These are phyloP conservation scores for Neoniphon sammara DNA, from an alignment of 2,797 vertebrate species.

Conservation along the genomic window DNA sequence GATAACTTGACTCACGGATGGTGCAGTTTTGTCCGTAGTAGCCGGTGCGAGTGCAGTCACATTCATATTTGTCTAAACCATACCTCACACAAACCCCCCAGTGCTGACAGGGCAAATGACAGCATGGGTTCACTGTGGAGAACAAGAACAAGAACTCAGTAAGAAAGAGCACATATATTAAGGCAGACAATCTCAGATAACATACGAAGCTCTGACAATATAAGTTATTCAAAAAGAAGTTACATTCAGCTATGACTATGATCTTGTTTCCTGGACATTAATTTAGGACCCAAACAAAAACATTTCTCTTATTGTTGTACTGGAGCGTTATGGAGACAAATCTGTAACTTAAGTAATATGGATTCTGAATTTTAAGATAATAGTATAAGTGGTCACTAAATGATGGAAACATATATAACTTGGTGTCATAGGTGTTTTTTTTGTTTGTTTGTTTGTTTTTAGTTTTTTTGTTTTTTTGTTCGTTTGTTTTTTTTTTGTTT, in stretches of 20 bases:
- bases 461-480: no score
- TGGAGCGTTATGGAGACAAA: no score
- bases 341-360: no score
- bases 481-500: no score
- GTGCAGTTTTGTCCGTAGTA: slow-evolving; percentile 92
- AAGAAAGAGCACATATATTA: not conserved
- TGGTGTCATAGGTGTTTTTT: not conserved
- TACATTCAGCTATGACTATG: no score
- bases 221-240: no score
- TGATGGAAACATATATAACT: not conserved
- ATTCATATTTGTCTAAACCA: slow-evolving; percentile 84
- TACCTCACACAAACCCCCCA: slow-evolving; percentile 88
- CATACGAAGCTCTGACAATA: not conserved
- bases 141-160: slow-evolving; percentile 8
- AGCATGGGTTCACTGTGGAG: slow-evolving; percentile 92
- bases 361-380: no score
- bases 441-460: no score
- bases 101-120: slow-evolving; percentile 93
- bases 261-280: no score
- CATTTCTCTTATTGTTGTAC: no score
- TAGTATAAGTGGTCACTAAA: no score
- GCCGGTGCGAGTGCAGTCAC: slow-evolving; percentile 94
- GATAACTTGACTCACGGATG: slow-evolving; percentile 84
- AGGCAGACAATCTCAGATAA: not conserved
- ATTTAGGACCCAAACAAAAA: no score